A percentile compares a stretch with the other conserved stretches of the same genome.
These are phyloP conservation scores for Eupithecia subfuscata DNA, from an alignment of 2,888 invertebrate species.

Conservation along the genomic window DNA sequence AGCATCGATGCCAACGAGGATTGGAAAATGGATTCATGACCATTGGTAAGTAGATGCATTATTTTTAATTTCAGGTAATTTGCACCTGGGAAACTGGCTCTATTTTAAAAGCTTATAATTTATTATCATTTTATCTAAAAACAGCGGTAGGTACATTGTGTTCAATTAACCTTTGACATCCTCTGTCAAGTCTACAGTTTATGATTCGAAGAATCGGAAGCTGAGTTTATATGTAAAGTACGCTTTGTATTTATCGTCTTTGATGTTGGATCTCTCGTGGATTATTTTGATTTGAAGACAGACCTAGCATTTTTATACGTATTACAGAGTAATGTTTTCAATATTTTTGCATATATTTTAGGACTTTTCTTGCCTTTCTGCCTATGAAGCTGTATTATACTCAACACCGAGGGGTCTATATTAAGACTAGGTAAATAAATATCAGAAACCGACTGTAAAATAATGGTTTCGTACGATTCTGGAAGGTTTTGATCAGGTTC, in stretches of 20 bases:
- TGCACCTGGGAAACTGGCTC: not conserved
- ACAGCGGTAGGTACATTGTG: not conserved
- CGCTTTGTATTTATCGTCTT: not conserved
- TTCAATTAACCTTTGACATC: not conserved
- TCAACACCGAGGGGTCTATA: constrained; percentile 67
- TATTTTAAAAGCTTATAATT: not conserved
- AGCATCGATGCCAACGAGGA: not conserved
- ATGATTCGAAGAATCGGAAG: not conserved
- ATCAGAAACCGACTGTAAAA: constrained; percentile 53
- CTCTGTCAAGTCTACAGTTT: not conserved
- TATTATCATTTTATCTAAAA: not conserved
- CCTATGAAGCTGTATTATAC: constrained; percentile 61
- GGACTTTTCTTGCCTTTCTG: constrained; percentile 52
- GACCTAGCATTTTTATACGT: constrained; percentile 58
- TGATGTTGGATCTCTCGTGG: constrained; percentile 15
- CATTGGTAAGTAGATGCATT: not conserved
- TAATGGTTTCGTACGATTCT: constrained; percentile 67
- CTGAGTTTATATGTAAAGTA: not conserved
- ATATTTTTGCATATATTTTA: constrained; percentile 55
- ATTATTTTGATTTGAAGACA: constrained; percentile 45
- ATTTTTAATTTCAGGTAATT: not conserved
- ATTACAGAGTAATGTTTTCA: constrained; percentile 57
- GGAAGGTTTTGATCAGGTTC: constrained; percentile 50
- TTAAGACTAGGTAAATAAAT: constrained; percentile 49
- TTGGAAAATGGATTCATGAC: not conserved